These are phyloP conservation scores for Heterocephalus glaber DNA, from an alignment of 2,113 vertebrate genomes.

Conservation along the genomic window DNA sequence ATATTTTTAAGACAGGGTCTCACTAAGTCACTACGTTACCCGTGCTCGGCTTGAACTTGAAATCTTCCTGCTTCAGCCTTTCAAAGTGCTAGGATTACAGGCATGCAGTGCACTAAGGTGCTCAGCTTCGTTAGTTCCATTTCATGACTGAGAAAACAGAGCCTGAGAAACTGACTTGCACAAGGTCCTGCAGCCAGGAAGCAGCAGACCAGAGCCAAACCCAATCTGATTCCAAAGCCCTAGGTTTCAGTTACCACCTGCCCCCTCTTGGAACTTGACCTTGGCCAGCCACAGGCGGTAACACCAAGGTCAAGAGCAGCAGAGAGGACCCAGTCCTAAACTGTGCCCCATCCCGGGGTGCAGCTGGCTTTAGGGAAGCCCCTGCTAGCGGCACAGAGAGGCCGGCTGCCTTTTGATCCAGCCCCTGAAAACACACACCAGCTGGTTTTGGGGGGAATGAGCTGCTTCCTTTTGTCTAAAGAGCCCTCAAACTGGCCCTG, in stretches of 20 bases:
- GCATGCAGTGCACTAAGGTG: too few relatives aligned
- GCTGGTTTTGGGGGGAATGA: not conserved
- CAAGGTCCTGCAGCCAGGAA: fast-evolving
- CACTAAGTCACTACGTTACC: not conserved
- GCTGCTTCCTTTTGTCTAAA: not conserved
- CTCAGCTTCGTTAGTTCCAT: not conserved
- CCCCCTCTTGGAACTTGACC: not conserved
- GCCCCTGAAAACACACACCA: not conserved
- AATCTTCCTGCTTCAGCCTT: not conserved
- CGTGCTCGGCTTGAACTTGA: not conserved
- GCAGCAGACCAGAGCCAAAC: not conserved
- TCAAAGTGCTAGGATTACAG: not conserved
- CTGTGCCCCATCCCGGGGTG: fast-evolving
- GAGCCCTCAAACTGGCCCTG: not conserved
- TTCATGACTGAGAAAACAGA: not conserved
- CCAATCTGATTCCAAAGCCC: not conserved
- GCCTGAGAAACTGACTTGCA: not conserved
- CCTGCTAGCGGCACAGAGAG: not conserved
- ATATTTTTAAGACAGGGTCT: not conserved
- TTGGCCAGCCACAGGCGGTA: not conserved
- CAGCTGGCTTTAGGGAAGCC: too few relatives aligned
- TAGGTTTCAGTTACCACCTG: not conserved
- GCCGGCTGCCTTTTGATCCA: not conserved
- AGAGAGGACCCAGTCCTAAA: too few relatives aligned
- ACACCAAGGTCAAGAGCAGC: not conserved